Conservation (phyloP, 1,140 invertebrate species). For the Cydia amplana region DNA sequence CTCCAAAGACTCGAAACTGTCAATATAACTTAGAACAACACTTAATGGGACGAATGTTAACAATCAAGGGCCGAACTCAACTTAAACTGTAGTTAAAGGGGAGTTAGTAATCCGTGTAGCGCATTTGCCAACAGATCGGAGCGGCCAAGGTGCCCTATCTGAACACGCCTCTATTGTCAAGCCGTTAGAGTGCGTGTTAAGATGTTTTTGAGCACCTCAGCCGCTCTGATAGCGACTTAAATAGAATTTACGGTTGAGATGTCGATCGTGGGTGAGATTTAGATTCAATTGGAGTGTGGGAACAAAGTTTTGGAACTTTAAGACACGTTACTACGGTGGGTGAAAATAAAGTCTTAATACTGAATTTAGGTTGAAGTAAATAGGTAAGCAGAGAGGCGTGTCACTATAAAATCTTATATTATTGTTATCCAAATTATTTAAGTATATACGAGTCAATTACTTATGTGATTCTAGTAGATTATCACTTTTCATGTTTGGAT, state of each 20-base stretch:
- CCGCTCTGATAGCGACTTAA: neutral
- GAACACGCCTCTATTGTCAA: too few species aligned
- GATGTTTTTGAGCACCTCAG: too few species aligned
- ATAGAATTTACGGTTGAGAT: neutral
- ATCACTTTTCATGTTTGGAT: too few species aligned
- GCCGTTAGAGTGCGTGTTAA: too few species aligned
- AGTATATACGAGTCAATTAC: neutral
- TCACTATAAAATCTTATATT: too few species aligned
- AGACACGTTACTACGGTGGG: neutral
- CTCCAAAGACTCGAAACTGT: neutral
- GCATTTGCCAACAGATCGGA: too few species aligned
- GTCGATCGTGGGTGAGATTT: neutral
- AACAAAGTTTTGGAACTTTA: neutral
- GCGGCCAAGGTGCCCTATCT: too few species aligned
- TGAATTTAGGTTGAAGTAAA: neutral
- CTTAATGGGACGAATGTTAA: slow-evolving; percentile 6
- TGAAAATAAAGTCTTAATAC: neutral
- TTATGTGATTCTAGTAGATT: too few species aligned
- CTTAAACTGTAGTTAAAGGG: slow-evolving; percentile 1
- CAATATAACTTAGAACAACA: neutral
- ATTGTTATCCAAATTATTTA: neutral
- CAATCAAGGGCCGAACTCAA: neutral
- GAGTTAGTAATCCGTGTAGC: neutral
- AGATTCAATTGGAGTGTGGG: neutral
- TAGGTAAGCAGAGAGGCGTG: too few species aligned